A percentile compares a stretch with the other conserved stretches of the same genome.
Conservation (phyloP, 2,113 vertebrate genomes). For the Papio anubis region DNA sequence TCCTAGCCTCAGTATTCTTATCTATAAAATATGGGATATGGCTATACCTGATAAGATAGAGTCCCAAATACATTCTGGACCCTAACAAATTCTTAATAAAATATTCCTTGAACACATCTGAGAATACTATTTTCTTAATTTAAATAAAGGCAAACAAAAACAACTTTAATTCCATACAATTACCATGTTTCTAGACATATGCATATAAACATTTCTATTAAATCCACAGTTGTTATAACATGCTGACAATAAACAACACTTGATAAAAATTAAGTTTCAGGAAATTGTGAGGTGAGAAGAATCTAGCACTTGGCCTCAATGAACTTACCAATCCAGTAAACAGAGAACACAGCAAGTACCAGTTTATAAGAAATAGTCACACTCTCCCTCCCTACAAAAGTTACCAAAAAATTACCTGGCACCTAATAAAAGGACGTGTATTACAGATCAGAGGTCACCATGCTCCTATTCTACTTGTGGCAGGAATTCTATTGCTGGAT, state of each 20-base stretch:
- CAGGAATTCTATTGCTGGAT: not conserved
- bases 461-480: not conserved
- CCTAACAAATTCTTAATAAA: slow-evolving; percentile 20
- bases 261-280: not conserved
- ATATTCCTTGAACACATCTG: not conserved
- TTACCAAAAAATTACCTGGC: not conserved
- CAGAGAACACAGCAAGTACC: not conserved
- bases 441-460: not conserved
- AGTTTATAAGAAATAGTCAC: not conserved
- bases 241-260: not conserved
- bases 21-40: not conserved
- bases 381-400: not conserved
- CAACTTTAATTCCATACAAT: not conserved
- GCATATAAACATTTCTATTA: not conserved
- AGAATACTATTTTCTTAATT: slow-evolving; percentile 4
- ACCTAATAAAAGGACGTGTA: not conserved
- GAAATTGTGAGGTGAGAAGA: not conserved
- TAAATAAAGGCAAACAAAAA: slow-evolving; percentile 23
- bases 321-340: not conserved
- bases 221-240: not conserved
- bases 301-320: not conserved
- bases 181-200: not conserved
- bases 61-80: not conserved
- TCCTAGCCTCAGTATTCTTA: slow-evolving; percentile 19
- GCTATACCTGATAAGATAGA: not conserved